phyloP scores from a whole-genome alignment of 2,113 vertebrate species.

The Phalacrocorax pelagicus region DNA sequence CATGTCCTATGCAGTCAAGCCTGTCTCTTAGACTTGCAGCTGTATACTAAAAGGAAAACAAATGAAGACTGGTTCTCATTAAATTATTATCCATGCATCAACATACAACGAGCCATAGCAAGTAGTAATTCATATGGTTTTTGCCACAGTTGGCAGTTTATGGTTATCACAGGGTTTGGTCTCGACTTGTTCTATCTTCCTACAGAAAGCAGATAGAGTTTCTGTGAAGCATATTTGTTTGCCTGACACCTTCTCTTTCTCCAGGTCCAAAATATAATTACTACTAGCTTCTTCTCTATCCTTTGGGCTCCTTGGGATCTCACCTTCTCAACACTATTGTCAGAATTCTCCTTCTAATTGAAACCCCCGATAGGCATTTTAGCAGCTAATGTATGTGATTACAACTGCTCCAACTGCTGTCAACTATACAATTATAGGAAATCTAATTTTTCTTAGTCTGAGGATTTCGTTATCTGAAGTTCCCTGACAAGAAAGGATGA shows the following conservation, averaged over 20 bases:
- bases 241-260: not conserved
- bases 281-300: not conserved
- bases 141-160: not conserved
- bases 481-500: not conserved
- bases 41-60: not conserved
- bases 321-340: not conserved
- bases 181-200: not conserved
- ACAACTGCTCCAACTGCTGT: not conserved
- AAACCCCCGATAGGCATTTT: not conserved
- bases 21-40: not conserved
- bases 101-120: not conserved
- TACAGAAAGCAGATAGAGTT: not conserved
- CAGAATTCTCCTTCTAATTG: not conserved
- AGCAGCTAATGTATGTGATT: slow-evolving; percentile 2
- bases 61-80: not conserved
- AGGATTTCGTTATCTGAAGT: not conserved
- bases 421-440: not conserved
- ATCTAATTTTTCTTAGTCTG: slow-evolving; percentile 1
- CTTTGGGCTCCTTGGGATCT: not conserved
- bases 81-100: not conserved
- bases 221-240: not conserved
- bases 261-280: slow-evolving; percentile 1
- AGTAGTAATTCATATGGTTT: not conserved
- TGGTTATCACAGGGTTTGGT: not conserved
- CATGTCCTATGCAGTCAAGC: not conserved